These are phyloP conservation scores for Odontomyia ornata DNA, from an alignment of 2,888 invertebrate genomes.

Conservation along the genomic window DNA sequence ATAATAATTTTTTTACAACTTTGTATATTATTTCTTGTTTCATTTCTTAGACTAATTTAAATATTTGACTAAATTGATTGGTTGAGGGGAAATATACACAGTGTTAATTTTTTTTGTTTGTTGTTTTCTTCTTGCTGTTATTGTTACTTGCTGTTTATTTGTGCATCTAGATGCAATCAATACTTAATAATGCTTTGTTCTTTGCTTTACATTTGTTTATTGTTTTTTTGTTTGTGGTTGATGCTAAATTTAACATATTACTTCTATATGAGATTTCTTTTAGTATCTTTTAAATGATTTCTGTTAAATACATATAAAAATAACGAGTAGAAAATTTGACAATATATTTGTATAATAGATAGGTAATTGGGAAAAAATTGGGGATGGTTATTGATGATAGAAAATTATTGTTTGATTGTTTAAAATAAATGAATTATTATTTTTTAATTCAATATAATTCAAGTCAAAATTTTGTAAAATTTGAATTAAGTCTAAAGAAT, in stretches of 20 bases:
- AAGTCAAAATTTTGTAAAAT: too few relatives aligned
- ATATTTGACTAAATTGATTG: constrained; percentile 19
- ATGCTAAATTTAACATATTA: constrained; percentile 11
- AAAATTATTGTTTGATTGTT: too few relatives aligned
- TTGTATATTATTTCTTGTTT: not conserved
- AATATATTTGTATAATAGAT: not conserved
- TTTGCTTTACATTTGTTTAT: constrained; percentile 9
- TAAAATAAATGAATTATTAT: too few relatives aligned
- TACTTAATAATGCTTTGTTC: not conserved
- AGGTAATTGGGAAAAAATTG: not conserved
- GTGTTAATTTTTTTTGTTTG: not conserved
- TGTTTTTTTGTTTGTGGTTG: not conserved
- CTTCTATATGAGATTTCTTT: not conserved
- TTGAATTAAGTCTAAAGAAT: too few relatives aligned
- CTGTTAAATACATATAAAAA: not conserved
- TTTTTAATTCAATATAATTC: too few relatives aligned
- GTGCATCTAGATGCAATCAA: constrained; percentile 40
- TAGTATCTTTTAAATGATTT: not conserved
- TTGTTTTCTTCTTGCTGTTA: not conserved
- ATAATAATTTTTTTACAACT: not conserved
- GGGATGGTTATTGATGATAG: not conserved
- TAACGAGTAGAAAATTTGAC: constrained; percentile 15
- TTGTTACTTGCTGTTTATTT: constrained; percentile 15
- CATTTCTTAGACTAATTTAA: not conserved
- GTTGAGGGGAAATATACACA: constrained; percentile 6